Base-by-base conservation (phyloP, 1,140 invertebrate species). In the Magallana angulata region DNA sequence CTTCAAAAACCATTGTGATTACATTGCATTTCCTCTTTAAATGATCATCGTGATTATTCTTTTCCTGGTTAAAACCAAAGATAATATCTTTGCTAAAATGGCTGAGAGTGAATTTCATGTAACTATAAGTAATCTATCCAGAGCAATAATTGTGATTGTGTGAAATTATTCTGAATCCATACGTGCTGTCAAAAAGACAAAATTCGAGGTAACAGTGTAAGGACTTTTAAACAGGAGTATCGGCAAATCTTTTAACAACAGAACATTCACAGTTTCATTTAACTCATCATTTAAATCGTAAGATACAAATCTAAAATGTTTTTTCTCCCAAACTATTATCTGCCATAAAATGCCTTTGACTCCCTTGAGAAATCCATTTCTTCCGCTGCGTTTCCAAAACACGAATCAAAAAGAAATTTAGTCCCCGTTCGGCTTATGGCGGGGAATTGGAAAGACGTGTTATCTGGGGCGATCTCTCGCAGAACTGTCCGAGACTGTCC, bases 381-480 rank as follows among this genome's bases (percentile, higher is more conserved):
- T 58, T 82, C 48, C 48, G 57, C 57, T 57, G 57, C 48, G 18
- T n/a, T 57, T 57, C 81, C 81, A 82, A 82, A 57, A 82, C 81
- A 57, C 56, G 57, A 82, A 57, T 58, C 81, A 57, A 58, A 82
- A 58, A 57, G 81, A 82, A 57, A 82, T 82, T 82, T 82, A 56
- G 81, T 58, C 81, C 81, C n/a, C 56, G 81, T 82, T 82, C 3
- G 57, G 81, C 81, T 82, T 82, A 82, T 82, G 56, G 57, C n/a
- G 9, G 57, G 81, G 48, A 82, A 76, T 57, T 58, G 81, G 48
- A 82, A 58, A 57, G 81, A 57, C n/a, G 81, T 82, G n/a, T 82
- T 57, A 57, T 58, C 56, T 11, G 36, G 9, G 0, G 48, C 18
- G 57, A 82, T 82, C 81, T 82, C 16, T n/a, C 48, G 18, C 56